Evolutionary conservation across 2,888 invertebrate genomes (phyloP), one percentile per base, ranked within the genome.

Genomic region (Julus scanicus): DNA sequence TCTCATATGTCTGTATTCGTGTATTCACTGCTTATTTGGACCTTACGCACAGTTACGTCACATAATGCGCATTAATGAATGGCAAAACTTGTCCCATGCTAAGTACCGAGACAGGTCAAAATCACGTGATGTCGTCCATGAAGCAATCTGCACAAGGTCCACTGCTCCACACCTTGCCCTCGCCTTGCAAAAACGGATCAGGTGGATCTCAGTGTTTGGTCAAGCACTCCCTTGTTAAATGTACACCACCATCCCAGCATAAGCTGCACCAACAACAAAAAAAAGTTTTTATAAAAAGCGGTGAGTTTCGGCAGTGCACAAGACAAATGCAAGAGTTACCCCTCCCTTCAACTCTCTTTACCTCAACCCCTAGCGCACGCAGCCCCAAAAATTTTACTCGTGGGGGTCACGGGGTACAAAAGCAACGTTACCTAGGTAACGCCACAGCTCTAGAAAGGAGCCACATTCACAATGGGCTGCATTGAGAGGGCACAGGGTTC

Each of bases 401-500:
- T 29, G 29, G 15, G 71, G 71, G 71, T 71, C 71, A 71, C 71
- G 71, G 20, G 71, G 71, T 71, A 71, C 71, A 71, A 71, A 71
- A 71, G 44, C 71, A 71, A 71, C 71, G 71, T 71, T 29, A 29
- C 71, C 71, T 9, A 71, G 71, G 71, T 71, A 71, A 71, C 71
- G 71, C 71, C 29, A 71, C n/a, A 29, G 71, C 71, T 71, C 29
- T 5, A 29, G 71, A 71, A 71, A 71, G 71, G 71, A 71, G n/a
- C 29, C 20, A 29, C 1, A 29, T 29, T 5, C 8, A 71, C 71
- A 71, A 71, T 71, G 71, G 71, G 71, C 71, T 71, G 71, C 71
- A 71, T 71, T 71, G 29, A 71, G 71, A 71, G 71, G 71, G 71
- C 71, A 20, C 71, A 11, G 29, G 71, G 71, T 20, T 71, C 71